These are phyloP conservation scores for Rynchops niger DNA, from an alignment of 2,113 vertebrate species.

Conservation along the genomic window DNA sequence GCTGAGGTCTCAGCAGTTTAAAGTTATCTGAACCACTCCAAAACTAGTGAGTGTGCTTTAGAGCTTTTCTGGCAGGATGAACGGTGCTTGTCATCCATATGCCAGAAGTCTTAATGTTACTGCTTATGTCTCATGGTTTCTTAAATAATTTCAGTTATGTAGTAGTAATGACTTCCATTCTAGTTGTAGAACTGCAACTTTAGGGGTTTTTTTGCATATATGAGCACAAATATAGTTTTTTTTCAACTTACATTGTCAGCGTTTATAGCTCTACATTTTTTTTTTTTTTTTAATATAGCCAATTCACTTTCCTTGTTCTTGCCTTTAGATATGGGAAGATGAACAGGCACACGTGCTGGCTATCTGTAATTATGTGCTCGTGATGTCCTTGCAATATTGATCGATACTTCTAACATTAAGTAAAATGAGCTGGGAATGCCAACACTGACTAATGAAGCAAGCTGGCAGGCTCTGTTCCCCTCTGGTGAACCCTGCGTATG, in stretches of 20 bases:
- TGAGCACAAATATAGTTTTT: not conserved
- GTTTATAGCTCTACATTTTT: not conserved
- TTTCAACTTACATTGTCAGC: not conserved
- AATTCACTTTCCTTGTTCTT: not conserved
- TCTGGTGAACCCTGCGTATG: not conserved
- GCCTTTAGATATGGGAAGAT: not conserved
- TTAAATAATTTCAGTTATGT: not conserved
- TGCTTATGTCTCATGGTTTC: not conserved
- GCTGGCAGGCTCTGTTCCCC: not conserved
- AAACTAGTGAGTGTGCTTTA: not conserved
- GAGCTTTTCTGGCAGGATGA: not conserved
- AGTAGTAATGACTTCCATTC: not conserved
- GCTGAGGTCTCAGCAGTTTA: not conserved
- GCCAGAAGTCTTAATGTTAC: not conserved
- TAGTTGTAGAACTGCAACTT: not conserved
- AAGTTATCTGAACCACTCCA: not conserved
- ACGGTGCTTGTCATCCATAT: fast-evolving
- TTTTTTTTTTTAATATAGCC: not conserved
- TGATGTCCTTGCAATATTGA: not conserved
- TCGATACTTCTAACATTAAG: not conserved
- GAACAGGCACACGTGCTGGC: not conserved
- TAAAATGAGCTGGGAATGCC: not conserved
- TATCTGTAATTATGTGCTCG: not conserved
- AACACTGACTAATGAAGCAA: not conserved
- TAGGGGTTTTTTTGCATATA: not conserved